A percentile compares a stretch with the other conserved stretches of the same genome.
Conservation (phyloP, 2,888 invertebrate genomes). For the Limnephilus rhombicus region DNA sequence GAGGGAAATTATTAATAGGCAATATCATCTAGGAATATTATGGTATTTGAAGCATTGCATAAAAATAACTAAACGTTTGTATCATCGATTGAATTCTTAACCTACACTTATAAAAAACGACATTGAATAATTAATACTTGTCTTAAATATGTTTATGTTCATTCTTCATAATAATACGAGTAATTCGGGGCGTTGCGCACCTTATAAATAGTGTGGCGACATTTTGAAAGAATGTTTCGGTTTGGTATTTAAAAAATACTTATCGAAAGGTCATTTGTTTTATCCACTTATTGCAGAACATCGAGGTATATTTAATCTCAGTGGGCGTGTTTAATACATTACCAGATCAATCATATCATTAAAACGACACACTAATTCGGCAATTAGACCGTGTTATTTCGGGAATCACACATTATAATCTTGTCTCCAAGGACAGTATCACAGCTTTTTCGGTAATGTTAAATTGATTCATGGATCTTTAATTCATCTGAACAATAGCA, state of each 20-base stretch:
- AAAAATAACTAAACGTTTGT: not conserved
- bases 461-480: not conserved
- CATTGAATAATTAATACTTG: not conserved
- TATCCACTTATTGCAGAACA: slow-evolving; percentile 21
- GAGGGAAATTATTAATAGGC: no score
- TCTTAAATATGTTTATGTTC: not conserved
- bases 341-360: slow-evolving; percentile 17
- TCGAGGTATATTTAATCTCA: not conserved
- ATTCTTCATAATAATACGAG: not conserved
- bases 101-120: not conserved
- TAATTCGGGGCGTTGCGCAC: not conserved
- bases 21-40: no score
- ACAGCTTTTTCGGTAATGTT: not conserved
- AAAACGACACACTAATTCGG: not conserved
- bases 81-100: not conserved
- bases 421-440: not conserved
- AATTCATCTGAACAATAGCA: not conserved
- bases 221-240: not conserved
- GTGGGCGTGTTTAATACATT: slow-evolving; percentile 4
- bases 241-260: slow-evolving; percentile 29
- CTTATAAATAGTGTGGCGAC: not conserved
- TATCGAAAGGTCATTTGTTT: slow-evolving; percentile 12
- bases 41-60: not conserved
- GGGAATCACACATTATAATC: slow-evolving; percentile 2
- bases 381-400: not conserved